A percentile compares a stretch with the other conserved stretches of the same genome.
phyloP scores from a whole-genome alignment of 2,888 invertebrate genomes.

The Cryptus viduatorius region DNA sequence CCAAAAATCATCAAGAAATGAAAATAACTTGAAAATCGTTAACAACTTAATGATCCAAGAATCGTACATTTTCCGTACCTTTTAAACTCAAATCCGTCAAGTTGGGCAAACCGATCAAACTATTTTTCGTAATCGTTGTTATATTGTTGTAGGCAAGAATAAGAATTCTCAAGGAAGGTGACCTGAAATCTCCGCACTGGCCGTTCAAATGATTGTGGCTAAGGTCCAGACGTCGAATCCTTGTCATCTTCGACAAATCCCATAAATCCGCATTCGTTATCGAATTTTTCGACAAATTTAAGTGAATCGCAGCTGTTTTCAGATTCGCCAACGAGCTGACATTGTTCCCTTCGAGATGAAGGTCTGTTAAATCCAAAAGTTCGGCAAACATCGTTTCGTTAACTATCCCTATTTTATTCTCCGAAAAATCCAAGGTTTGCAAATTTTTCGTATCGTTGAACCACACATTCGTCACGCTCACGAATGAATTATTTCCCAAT shows the following conservation, averaged over 20 bases:
- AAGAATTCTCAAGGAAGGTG: conserved; percentile 87
- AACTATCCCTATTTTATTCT: conserved; percentile 88
- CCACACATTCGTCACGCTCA: conserved; percentile 35
- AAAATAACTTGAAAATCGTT: too few relatives aligned
- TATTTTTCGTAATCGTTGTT: conserved; percentile 87
- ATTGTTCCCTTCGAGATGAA: conserved; percentile 90
- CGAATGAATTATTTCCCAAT: conserved; percentile 49
- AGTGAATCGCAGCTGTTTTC: conserved; percentile 45
- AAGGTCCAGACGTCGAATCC: conserved; percentile 87
- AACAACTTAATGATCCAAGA: not conserved
- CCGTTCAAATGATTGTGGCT: conserved; percentile 88
- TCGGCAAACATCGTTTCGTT: conserved; percentile 87
- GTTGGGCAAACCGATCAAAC: conserved; percentile 88
- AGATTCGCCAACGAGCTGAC: conserved; percentile 81
- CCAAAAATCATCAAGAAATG: too few relatives aligned
- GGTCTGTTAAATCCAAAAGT: conserved; percentile 86
- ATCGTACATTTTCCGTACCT: conserved; percentile 43
- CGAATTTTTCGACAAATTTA: conserved; percentile 65
- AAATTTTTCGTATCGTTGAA: conserved; percentile 75
- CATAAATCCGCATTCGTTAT: conserved; percentile 51
- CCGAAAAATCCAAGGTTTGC: conserved; percentile 88
- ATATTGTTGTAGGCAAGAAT: conserved; percentile 87
- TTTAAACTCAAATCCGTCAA: conserved; percentile 87
- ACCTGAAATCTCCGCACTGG: conserved; percentile 88
- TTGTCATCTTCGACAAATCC: conserved; percentile 84